These are phyloP conservation scores for Scyliorhinus canicula DNA, from an alignment of 2,797 vertebrate genomes.

Conservation along the genomic window DNA sequence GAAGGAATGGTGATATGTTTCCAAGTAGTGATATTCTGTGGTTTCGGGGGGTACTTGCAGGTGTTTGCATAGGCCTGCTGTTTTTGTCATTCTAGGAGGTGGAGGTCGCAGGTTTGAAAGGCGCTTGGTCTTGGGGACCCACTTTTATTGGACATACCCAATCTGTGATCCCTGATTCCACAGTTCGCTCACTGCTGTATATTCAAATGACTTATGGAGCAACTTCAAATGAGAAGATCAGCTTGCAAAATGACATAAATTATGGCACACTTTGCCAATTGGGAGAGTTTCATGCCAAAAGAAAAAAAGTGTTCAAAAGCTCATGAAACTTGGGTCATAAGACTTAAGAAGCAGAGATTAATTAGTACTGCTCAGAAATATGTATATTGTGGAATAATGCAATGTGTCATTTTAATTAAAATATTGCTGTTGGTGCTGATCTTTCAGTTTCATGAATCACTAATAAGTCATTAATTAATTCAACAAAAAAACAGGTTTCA, in stretches of 20 bases:
- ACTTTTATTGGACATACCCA: neutral
- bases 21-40: too few species aligned
- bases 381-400: neutral
- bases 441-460: neutral
- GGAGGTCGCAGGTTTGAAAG: too few species aligned
- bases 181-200: neutral
- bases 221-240: neutral
- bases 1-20: too few species aligned
- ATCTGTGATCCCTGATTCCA: neutral
- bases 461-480: neutral
- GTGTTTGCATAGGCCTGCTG: too few species aligned
- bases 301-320: neutral
- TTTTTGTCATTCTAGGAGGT: too few species aligned
- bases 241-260: neutral
- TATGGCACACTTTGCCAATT: neutral
- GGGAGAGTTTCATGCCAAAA: neutral
- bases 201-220: too few species aligned
- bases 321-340: neutral
- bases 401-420: neutral
- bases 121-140: neutral
- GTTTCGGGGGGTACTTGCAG: too few species aligned
- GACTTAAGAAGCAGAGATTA: neutral
- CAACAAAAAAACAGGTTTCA: neutral
- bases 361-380: neutral
- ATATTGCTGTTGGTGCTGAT: neutral